Base-by-base conservation (phyloP, 1,140 invertebrate species). In the Penaeus vannamei region DNA sequence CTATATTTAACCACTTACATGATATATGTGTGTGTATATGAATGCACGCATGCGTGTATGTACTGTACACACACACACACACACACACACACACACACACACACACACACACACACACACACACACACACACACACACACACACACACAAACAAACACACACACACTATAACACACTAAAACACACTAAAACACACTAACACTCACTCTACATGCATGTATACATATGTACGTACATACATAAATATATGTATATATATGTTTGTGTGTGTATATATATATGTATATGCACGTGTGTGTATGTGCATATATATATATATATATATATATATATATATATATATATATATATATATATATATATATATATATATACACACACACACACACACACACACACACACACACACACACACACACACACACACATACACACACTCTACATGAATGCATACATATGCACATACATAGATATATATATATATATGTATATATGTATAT, bases 251-350 rank as follows among this genome's bases (percentile, higher is more conserved):
- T 36, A 36, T 5, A 42, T 42, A n/a, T 42, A 42, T 32, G 26
- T 42, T 23, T 3, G 36, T 32, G 8, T 4, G 26, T 29, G 4
- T 82, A 61, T 42, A 42, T 42, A 42, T 42, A n/a, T 42, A 42
- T 42, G 8, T 42, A 42, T 5, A 42, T 42, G 3, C 3, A 4
- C 36, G n/a, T n/a, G n/a, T n/a, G n/a, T n/a, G n/a, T n/a, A n/a
- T n/a, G n/a, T 84, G 66, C 66, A 84, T 84, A 66, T 84, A 66
- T 84, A 84, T 84, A 84, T 62, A 26, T 84, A 64, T 84, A 84
- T 84, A 64, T 84, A 84, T 64, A 84, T 84, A 84, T 64, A 62
- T 64, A 64, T 64, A 84, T 64, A 62, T 84, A 84, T 62, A n/a
- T n/a, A n/a, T n/a, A n/a, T n/a, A n/a, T n/a, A n/a, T n/a, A n/a